These are phyloP conservation scores for Drosophila pseudotakahashii DNA, from an alignment of 2,888 invertebrate species.

Conservation along the genomic window DNA sequence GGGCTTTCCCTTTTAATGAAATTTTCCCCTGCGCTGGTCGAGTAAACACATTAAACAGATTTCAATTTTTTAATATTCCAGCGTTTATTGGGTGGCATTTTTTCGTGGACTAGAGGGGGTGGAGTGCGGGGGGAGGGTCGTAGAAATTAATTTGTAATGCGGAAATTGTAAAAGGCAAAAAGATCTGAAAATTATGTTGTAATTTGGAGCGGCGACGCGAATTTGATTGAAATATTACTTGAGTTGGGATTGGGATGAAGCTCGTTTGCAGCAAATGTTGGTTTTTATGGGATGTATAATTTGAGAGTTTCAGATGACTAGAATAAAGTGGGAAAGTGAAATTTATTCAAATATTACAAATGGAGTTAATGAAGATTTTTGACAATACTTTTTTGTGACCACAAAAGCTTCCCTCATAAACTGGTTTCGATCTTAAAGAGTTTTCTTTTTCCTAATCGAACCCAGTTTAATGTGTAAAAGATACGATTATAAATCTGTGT, in stretches of 20 bases:
- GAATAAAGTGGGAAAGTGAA: not conserved
- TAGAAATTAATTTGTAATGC: constrained; percentile 66
- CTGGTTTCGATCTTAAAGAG: not conserved
- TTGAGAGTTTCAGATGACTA: not conserved
- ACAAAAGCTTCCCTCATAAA: not conserved
- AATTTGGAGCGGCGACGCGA: constrained; percentile 47
- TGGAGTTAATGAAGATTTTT: no score
- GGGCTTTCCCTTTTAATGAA: constrained; percentile 56
- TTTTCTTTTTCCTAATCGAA: constrained; percentile 6
- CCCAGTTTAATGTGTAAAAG: not conserved
- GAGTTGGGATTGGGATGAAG: constrained; percentile 29
- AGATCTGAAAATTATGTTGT: constrained; percentile 44
- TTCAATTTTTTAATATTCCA: constrained; percentile 61
- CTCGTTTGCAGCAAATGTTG: constrained; percentile 7
- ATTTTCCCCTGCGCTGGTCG: constrained; percentile 57
- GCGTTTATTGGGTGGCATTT: constrained; percentile 11
- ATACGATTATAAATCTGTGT: constrained; percentile 2
- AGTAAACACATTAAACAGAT: constrained; percentile 64
- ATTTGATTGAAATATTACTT: constrained; percentile 54
- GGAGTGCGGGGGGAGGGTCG: constrained; percentile 2
- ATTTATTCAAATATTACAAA: not conserved
- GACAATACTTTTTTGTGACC: no score
- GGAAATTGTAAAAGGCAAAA: constrained; percentile 65
- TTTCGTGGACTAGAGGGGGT: not conserved
- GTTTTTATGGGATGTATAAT: not conserved